Evolutionary conservation across 2,113 vertebrate genomes (phyloP).

Genomic region (Thunnus thynnus): DNA sequence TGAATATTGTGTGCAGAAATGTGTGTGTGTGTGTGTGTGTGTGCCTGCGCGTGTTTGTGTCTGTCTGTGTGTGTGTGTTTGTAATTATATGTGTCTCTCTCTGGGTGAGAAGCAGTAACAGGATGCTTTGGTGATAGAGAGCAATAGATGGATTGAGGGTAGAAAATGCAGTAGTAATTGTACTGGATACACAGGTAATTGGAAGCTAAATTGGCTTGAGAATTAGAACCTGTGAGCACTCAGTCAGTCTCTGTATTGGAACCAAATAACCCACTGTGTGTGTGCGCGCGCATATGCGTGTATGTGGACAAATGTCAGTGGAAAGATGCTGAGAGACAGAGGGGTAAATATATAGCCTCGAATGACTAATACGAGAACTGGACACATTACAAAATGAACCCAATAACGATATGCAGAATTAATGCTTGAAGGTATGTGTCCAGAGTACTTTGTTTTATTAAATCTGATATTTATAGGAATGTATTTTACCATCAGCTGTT

Average conservation of each 20-base stretch:
- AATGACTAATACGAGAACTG: slow-evolving; percentile 23
- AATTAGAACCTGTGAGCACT: slow-evolving; percentile 66
- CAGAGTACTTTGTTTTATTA: slow-evolving; percentile 20
- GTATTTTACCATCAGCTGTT: slow-evolving; percentile 8
- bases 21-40: not conserved
- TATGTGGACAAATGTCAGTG: not conserved
- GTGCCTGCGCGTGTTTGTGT: not conserved
- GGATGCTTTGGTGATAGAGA: slow-evolving; percentile 57
- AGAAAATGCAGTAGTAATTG: slow-evolving; percentile 73
- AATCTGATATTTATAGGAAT: slow-evolving; percentile 29
- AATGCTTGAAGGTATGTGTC: slow-evolving; percentile 13
- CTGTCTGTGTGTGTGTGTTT: slow-evolving; percentile 16
- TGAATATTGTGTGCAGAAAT: slow-evolving; percentile 29
- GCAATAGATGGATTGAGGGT: slow-evolving; percentile 61
- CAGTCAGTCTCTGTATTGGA: slow-evolving; percentile 45
- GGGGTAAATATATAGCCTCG: slow-evolving; percentile 1
- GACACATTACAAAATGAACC: slow-evolving; percentile 26
- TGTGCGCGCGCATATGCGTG: slow-evolving; percentile 10
- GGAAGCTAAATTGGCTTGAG: slow-evolving; percentile 76
- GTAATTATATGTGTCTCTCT: slow-evolving; percentile 48
- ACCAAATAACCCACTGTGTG: slow-evolving; percentile 28
- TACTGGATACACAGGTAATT: slow-evolving; percentile 75
- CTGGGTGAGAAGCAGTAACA: slow-evolving; percentile 42
- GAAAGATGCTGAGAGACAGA: not conserved
- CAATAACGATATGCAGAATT: slow-evolving; percentile 10